These are phyloP conservation scores for Meloidogyne floridensis DNA, from an alignment of 1,140 invertebrate genomes.

Conservation along the genomic window DNA sequence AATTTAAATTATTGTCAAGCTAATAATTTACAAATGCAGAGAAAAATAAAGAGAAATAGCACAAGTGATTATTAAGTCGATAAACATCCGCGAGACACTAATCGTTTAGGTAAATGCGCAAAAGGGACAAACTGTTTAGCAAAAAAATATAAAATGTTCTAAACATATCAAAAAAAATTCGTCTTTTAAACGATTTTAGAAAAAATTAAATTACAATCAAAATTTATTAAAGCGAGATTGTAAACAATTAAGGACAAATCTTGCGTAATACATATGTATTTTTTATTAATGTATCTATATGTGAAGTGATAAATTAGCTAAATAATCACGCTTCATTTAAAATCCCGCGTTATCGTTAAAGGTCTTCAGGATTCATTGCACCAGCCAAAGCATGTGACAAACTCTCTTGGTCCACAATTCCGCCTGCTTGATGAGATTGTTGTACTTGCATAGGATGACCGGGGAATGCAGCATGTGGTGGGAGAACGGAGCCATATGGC, in stretches of 20 bases:
- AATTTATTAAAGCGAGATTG: constrained; percentile 1
- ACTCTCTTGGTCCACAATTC: constrained; percentile 40
- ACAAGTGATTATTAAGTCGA: no score
- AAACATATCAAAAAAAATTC: no score
- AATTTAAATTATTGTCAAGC: no score
- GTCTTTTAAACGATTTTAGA: no score
- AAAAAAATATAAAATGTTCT: no score
- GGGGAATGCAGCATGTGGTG: neutral
- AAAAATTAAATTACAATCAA: neutral
- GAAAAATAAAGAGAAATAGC: no score
- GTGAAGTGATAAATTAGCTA: neutral
- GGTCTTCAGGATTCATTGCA: constrained; percentile 50
- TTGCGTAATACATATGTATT: neutral
- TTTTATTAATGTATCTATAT: neutral
- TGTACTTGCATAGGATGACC: constrained; percentile 29
- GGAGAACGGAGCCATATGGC: constrained; percentile 23
- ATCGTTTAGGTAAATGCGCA: no score
- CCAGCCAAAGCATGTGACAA: constrained; percentile 43
- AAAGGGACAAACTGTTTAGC: no score
- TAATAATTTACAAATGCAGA: no score
- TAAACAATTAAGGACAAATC: neutral
- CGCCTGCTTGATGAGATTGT: constrained; percentile 22
- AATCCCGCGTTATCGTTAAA: constrained; percentile 7
- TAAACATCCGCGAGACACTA: no score
- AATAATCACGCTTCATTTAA: neutral